Conservation (phyloP, 2,797 vertebrate species). For the Phataginus tricuspis region DNA sequence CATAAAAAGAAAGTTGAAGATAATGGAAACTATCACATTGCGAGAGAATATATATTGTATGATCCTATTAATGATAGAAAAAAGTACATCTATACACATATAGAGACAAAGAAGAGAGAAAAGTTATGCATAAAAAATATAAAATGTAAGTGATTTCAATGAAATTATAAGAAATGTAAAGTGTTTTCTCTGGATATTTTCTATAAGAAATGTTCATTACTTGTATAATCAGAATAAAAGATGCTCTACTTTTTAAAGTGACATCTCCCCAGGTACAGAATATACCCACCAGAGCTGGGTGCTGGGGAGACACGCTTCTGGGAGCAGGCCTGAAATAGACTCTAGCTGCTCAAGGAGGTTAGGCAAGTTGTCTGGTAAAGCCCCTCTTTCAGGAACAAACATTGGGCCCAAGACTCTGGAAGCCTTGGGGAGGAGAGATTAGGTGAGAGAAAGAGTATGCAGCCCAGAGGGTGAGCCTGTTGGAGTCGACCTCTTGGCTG, state of each 20-base stretch:
- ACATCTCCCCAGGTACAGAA: neutral
- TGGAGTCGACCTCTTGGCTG: neutral
- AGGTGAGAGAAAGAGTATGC: neutral
- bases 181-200: neutral
- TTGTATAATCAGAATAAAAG: neutral
- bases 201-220: neutral
- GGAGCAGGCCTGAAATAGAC: neutral
- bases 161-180: constrained; percentile 23
- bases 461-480: neutral
- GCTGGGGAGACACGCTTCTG: neutral
- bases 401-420: neutral
- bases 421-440: neutral
- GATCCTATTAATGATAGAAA: neutral
- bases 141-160: constrained; percentile 36
- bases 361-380: neutral
- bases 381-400: neutral
- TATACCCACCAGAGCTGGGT: no score
- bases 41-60: neutral
- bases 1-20: constrained; percentile 28
- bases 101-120: constrained; percentile 9
- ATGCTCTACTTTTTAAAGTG: neutral
- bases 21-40: neutral
- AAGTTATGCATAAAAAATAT: neutral
- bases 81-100: neutral
- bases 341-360: neutral